Base-by-base conservation (phyloP, 2,113 vertebrate genomes). In the Sylvicapra grimmia region DNA sequence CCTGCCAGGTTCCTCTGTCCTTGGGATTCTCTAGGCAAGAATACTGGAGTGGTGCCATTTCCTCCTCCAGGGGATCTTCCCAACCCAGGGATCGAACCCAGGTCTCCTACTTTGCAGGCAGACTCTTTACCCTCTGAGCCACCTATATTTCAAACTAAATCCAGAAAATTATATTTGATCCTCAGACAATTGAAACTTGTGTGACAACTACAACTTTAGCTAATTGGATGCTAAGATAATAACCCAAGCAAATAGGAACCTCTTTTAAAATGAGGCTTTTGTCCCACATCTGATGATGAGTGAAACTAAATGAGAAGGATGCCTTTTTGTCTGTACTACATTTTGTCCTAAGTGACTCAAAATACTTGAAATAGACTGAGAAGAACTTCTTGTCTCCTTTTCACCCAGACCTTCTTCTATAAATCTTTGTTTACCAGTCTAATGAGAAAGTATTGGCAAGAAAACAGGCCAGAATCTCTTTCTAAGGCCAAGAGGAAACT, bases 191-290 rank as follows among this genome's bases (percentile, higher is more conserved):
- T 80, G 59, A 85, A 93, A 93, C 27, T 18, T 87, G 27, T 86
- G 3, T 47, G 6, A 86, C 61, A 86, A 58, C 14, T 77, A 44
- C 44, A 65, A n/a, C 25, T 10, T 95, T 56, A 1, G 5, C 58
- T 18, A 47, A 8, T 5, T 83, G 19, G 0, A 49, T 29, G 10
- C 31, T 94, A 86, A 89, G 4, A 65, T 3, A 56, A 29, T 25
- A 77, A 88, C 5, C 4, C 21, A 77, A 40, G 27, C 25, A 96
- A 36, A 29, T 36, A 12, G 40, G 40, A 59, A 51, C 4, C 25
- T 94, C 36, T 92, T 95, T 49, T 92, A 31, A 89, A 96, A 84
- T 94, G 80, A 90, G 9, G 14, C 36, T 94, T 89, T 90, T 87
- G 9, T 86, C 12, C 10, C n/a, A 94, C n/a, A 47, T 59, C 8